Evolutionary conservation across 2,888 invertebrate genomes (phyloP).

Genomic region (Caenorhabditis sulstoni): DNA sequence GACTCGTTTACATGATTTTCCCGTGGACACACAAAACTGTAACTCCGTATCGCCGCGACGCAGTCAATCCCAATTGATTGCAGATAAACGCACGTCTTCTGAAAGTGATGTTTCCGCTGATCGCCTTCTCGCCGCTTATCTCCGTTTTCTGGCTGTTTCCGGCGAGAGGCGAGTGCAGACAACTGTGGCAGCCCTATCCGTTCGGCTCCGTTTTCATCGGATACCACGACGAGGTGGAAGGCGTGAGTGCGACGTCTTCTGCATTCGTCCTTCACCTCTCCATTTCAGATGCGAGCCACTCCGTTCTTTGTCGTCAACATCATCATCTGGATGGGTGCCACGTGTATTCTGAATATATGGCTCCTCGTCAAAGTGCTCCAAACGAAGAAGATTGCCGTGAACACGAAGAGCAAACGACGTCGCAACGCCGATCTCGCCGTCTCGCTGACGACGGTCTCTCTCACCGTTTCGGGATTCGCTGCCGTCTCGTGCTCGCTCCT

Average conservation of each 20-base stretch:
- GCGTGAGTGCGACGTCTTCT: constrained; percentile 13
- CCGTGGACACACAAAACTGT: constrained; percentile 36
- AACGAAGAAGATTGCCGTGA: background rate
- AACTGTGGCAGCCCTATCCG: constrained; percentile 28
- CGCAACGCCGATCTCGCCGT: constrained; percentile 1
- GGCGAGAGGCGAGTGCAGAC: constrained; percentile 35
- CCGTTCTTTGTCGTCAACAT: constrained; percentile 40
- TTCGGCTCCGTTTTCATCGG: constrained; percentile 40
- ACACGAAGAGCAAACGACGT: constrained; percentile 2
- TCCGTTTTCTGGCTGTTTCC: constrained; percentile 44
- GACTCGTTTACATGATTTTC: constrained; percentile 17
- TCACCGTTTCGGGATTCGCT: constrained; percentile 1
- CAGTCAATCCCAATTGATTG: background rate
- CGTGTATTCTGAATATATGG: constrained; percentile 2
- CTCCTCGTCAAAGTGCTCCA: constrained; percentile 19
- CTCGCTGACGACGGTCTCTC: background rate
- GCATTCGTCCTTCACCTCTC: background rate
- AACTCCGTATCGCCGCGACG: background rate
- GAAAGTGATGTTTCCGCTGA: constrained; percentile 15
- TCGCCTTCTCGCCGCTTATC: constrained; percentile 16
- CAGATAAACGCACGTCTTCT: constrained; percentile 32
- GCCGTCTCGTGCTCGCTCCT: background rate
- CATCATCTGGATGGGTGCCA: constrained; percentile 20
- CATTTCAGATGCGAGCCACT: constrained; percentile 33
- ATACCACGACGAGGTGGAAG: constrained; percentile 14